phyloP scores from a whole-genome alignment of 2,888 invertebrate genomes.

The Galeruca laticollis region DNA sequence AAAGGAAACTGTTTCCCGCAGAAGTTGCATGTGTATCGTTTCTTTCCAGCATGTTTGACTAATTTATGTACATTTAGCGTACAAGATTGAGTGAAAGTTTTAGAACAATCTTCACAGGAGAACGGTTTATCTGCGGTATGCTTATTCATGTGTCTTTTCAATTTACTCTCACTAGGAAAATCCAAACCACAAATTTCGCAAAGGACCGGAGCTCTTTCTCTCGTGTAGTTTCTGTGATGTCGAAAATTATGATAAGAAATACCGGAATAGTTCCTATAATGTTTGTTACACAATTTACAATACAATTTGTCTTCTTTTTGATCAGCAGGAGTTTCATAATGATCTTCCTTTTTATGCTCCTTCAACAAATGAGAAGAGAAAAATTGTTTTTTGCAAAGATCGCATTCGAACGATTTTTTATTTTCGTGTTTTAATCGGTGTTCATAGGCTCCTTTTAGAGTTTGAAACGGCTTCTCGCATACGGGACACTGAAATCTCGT shows the following conservation, averaged over 20 bases:
- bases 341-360: slow-evolving; percentile 21
- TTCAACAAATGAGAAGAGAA: not conserved
- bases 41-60: slow-evolving; percentile 57
- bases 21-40: slow-evolving; percentile 58
- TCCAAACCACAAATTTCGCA: slow-evolving; percentile 37
- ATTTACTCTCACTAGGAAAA: slow-evolving; percentile 20
- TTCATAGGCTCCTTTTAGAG: not conserved
- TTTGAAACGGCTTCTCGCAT: not conserved
- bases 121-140: slow-evolving; percentile 35
- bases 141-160: slow-evolving; percentile 24
- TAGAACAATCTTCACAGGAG: slow-evolving; percentile 28
- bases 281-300: too few species aligned
- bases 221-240: slow-evolving; percentile 40
- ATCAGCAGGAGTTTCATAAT: slow-evolving; percentile 55
- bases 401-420: not conserved
- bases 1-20: slow-evolving; percentile 63
- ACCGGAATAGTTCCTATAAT: slow-evolving; percentile 52
- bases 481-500: slow-evolving; percentile 53
- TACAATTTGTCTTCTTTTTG: slow-evolving; percentile 61
- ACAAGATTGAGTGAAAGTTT: slow-evolving; percentile 39
- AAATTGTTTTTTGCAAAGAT: not conserved
- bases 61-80: slow-evolving; percentile 51
- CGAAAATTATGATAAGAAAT: slow-evolving; percentile 57
- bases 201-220: slow-evolving; percentile 61
- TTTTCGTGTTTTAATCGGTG: not conserved